phyloP scores from a whole-genome alignment of 2,797 vertebrate genomes.

The Paratrypauchen microcephalus region DNA sequence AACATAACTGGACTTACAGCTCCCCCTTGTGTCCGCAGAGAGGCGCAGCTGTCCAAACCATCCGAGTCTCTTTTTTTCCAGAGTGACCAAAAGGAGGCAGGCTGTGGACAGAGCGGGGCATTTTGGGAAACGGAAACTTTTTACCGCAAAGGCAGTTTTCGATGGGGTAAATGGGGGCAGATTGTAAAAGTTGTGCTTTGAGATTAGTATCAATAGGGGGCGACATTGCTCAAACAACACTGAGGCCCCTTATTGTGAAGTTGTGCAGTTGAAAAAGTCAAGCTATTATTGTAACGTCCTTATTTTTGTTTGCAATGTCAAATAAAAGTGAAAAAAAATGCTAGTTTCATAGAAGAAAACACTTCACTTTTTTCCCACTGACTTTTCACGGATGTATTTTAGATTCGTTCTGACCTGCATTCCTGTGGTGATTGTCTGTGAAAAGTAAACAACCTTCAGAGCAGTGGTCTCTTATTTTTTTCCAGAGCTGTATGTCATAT shows the following conservation, averaged over 20 bases:
- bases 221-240: conserved; percentile 20
- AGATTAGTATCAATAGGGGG: conserved; percentile 36
- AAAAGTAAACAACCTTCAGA: conserved; percentile 56
- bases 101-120: conserved; percentile 10
- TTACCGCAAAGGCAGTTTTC: background rate
- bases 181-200: conserved; percentile 4
- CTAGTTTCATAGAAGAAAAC: too few relatives aligned
- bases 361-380: conserved; percentile 11
- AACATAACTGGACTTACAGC: conserved; percentile 33
- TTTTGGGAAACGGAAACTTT: background rate
- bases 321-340: background rate
- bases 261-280: background rate
- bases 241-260: background rate
- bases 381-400: conserved; percentile 28
- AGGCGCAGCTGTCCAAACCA: background rate
- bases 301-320: background rate
- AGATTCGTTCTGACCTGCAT: conserved; percentile 48
- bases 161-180: background rate
- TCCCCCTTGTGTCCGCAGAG: conserved; percentile 50
- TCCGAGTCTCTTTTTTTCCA: conserved; percentile 6
- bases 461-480: too few relatives aligned
- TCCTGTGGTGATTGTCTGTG: conserved; percentile 54
- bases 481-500: too few relatives aligned
- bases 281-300: background rate
- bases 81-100: conserved; percentile 38